Evolutionary conservation across 1,140 invertebrate genomes (phyloP), one percentile per base, ranked within the genome.

Genomic region (Drosophila nasuta): DNA sequence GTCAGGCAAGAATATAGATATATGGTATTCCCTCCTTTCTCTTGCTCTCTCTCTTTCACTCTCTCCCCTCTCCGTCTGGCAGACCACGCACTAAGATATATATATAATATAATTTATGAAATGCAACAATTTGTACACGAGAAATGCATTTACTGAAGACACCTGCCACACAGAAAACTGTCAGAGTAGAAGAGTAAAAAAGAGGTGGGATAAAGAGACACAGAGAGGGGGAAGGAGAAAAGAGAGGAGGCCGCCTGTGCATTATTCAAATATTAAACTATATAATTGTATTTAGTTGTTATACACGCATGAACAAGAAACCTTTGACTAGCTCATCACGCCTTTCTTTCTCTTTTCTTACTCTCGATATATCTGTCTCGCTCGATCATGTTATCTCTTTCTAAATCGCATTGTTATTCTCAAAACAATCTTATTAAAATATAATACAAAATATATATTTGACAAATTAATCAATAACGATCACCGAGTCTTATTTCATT

Each of bases 131-230:
- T 66, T 66, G 35, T 15, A 79, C 75, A 79, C 33, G 62, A 64
- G 25, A 79, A 77, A 65, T 73, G 67, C 81, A 82, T 82, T 83
- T 38, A 48, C 35, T 62, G 56, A 73, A 68, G 49, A 64, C 62
- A 54, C 48, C 52, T 57, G 69, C 15, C 57, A 48, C 10, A 45
- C 28, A 13, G 15, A 25, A 25, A 25, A 25, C 33, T 64, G 51
- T 51, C 20, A 35, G 30, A 15, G 10, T 1, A 1, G 17, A 3
- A 25, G 13, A 20, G 6, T 1, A n/a, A n/a, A 3, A 8, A n/a
- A 6, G 1, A 15, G 49, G n/a, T 2, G 13, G 15, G 25, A 46
- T 0, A 25, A 1, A 46, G 13, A 8, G 15, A 15, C 17, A 28
- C 1, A 5, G 28, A 17, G 5, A n/a, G 30, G 20, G 28, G 6